Percentiles rank a stretch among this genome's conserved stretches.
These are phyloP conservation scores for Chymomyza costata DNA, from an alignment of 1,140 invertebrate species.

Conservation along the genomic window DNA sequence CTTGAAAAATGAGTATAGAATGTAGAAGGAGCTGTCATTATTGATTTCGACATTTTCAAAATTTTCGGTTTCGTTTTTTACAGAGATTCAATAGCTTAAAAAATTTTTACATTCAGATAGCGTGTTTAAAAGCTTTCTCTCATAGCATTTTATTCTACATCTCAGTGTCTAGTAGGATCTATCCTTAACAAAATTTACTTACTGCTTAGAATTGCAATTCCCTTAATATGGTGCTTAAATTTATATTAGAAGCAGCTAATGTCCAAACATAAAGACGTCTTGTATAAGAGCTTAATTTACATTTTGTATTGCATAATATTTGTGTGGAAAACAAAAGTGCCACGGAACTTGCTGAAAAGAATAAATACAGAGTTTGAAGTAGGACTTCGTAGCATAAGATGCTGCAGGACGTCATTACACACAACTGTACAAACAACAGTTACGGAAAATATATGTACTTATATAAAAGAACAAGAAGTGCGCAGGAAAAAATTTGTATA, in stretches of 20 bases:
- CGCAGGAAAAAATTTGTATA: neutral
- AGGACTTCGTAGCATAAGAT: slow-evolving; percentile 18
- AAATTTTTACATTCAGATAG: neutral
- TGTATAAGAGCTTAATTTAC: slow-evolving; percentile 56
- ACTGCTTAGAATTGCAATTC: too few species aligned
- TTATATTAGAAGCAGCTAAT: too few species aligned
- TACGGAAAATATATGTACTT: slow-evolving; percentile 55
- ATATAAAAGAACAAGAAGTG: too few species aligned
- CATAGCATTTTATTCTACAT: too few species aligned
- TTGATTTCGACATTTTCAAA: neutral
- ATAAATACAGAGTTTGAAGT: slow-evolving; percentile 6
- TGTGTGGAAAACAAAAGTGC: slow-evolving; percentile 1
- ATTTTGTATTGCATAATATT: slow-evolving; percentile 34
- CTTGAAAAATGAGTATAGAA: neutral
- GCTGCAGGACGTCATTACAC: slow-evolving; percentile 53
- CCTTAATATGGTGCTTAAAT: too few species aligned
- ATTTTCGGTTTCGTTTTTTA: neutral
- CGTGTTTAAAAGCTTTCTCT: too few species aligned
- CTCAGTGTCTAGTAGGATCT: too few species aligned
- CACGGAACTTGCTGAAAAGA: neutral
- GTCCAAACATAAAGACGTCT: too few species aligned
- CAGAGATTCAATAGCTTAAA: neutral
- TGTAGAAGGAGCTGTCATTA: neutral
- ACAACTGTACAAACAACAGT: slow-evolving; percentile 68
- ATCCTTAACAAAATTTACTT: too few species aligned